A percentile compares a stretch with the other conserved stretches of the same genome.
phyloP scores from a whole-genome alignment of 2,113 vertebrate genomes.

The Equus quagga region DNA sequence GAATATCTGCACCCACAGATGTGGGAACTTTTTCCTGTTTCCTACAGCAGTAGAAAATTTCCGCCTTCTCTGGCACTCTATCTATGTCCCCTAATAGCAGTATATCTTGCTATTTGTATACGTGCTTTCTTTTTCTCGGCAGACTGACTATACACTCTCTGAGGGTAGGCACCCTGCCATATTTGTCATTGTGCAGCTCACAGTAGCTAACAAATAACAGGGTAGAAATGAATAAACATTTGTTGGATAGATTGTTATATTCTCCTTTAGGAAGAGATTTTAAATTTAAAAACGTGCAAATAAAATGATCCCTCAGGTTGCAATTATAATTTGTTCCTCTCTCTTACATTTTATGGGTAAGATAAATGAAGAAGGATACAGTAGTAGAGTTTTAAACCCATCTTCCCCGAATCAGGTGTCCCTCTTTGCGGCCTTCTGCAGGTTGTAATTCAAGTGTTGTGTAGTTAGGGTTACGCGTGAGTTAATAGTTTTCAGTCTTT shows the following conservation, averaged over 20 bases:
- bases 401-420: neutral
- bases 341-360: neutral
- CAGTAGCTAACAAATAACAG: neutral
- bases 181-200: neutral
- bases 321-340: neutral
- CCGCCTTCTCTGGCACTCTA: neutral
- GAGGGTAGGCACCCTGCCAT: neutral
- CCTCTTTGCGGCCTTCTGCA: neutral
- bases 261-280: conserved; percentile 13
- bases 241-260: neutral
- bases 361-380: neutral
- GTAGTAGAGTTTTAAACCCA: neutral
- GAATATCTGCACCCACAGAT: neutral
- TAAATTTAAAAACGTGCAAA: neutral
- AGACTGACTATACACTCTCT: neutral
- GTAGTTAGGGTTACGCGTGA: neutral
- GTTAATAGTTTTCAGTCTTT: conserved; percentile 32
- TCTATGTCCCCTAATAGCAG: neutral
- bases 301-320: neutral
- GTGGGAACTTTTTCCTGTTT: rapidly evolving
- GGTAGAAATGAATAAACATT: neutral
- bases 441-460: too few relatives aligned
- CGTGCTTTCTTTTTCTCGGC: neutral
- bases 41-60: neutral
- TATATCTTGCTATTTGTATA: neutral